Evolutionary conservation across 2,113 vertebrate species (phyloP).

Genomic region (Limanda limanda): DNA sequence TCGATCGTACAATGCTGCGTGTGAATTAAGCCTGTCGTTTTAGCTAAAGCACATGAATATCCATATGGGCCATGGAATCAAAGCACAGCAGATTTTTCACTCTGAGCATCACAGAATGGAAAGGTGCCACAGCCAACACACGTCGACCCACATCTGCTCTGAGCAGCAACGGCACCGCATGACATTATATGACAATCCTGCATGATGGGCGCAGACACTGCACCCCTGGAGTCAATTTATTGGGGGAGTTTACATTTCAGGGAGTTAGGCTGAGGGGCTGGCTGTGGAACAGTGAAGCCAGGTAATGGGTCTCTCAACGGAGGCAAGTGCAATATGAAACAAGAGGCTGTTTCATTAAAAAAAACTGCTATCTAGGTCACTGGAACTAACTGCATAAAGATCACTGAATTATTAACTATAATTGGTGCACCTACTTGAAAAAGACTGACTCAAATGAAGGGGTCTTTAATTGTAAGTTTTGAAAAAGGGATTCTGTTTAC

Average conservation of each 20-base stretch:
- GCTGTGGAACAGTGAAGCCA: constrained; percentile 39
- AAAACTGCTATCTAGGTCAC: constrained; percentile 76
- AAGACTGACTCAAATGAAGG: constrained; percentile 60
- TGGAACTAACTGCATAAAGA: constrained; percentile 76
- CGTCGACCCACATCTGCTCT: not conserved
- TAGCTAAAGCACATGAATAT: constrained; percentile 53
- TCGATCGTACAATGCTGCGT: constrained; percentile 41
- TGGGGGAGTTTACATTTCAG: not conserved
- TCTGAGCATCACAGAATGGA: not conserved
- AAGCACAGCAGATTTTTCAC: not conserved
- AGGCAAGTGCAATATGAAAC: constrained; percentile 58
- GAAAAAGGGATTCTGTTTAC: constrained; percentile 31
- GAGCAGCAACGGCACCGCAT: not conserved
- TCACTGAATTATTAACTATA: constrained; percentile 80
- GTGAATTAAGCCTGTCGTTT: constrained; percentile 50
- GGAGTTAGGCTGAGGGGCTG: not conserved
- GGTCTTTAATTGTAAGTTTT: constrained; percentile 34
- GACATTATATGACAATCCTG: not conserved
- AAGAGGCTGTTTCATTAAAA: constrained; percentile 69
- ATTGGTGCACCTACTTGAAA: constrained; percentile 76
- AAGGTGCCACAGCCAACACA: not conserved
- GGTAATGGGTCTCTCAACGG: constrained; percentile 57
- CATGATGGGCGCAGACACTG: not conserved
- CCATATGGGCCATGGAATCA: constrained; percentile 42
- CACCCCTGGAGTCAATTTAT: not conserved